Conservation (phyloP, 2,888 invertebrate genomes). For the Plagodis pulveraria region DNA sequence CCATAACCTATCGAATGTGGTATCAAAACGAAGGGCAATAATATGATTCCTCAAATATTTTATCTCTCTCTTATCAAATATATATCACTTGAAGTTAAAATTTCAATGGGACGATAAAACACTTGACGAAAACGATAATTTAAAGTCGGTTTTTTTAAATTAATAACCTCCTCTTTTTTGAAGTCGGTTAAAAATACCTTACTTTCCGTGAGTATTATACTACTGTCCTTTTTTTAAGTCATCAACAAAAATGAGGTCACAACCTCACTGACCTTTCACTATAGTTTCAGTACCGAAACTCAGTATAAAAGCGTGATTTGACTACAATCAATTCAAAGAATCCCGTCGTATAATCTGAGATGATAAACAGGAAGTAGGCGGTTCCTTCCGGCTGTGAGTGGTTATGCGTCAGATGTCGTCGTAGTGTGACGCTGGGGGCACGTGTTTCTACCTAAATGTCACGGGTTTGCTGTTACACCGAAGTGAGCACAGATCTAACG, state of each 20-base stretch:
- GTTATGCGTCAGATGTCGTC: slow-evolving; percentile 55
- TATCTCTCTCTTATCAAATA: no score
- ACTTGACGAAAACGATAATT: no score
- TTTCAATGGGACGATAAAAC: no score
- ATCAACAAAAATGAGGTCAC: slow-evolving; percentile 1
- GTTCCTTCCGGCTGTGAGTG: slow-evolving; percentile 52
- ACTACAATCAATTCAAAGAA: slow-evolving; percentile 15
- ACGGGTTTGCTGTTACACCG: slow-evolving; percentile 22
- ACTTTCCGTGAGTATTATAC: no score
- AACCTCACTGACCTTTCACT: slow-evolving; percentile 9
- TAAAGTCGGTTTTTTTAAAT: no score
- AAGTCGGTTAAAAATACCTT: no score
- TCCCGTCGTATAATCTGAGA: slow-evolving; percentile 20
- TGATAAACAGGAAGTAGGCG: slow-evolving; percentile 54
- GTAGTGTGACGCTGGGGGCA: slow-evolving; percentile 49
- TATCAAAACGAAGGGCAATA: no score
- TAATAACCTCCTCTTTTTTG: no score
- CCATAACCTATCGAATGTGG: no score
- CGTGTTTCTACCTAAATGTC: slow-evolving; percentile 42
- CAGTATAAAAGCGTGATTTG: slow-evolving; percentile 6
- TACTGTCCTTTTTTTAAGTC: no score
- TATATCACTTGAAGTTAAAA: no score
- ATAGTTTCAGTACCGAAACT: not conserved
- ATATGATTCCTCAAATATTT: no score
- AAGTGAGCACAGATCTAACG: not conserved